Evolutionary conservation across 2,888 invertebrate species (phyloP), one percentile per base, ranked within the genome.

Genomic region (Agriopis marginaria): DNA sequence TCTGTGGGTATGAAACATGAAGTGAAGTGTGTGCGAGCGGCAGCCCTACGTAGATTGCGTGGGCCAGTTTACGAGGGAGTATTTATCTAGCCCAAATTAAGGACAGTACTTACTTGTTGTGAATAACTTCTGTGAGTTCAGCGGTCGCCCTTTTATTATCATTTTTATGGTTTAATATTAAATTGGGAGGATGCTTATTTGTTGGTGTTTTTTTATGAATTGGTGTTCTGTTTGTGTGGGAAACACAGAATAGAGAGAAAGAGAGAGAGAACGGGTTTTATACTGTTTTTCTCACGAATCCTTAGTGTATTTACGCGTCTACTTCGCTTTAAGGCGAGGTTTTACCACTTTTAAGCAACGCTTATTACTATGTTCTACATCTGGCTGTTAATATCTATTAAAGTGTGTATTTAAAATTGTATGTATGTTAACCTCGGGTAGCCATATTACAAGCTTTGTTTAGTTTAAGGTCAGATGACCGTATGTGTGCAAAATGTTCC

Each of bases 21-120:
- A 0, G 17, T 42, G 9, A 42, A 9, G 8, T 42, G 45, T 23
- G 32, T 11, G 51, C 6, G 8, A 51, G 23, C 11, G 67, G 8
- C 72, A 75, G n/a, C 75, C 75, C 75, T 75, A 50, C 3, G 44
- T 39, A 45, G 53, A 66, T 69, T 66, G 67, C 68, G 71, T 70
- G 39, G 61, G 63, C 61, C 56, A 68, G 47, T 70, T 75, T 75
- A 75, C 72, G 74, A 71, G 66, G 14, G 60, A 45, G 5, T 32
- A 32, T 32, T 73, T 71, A 71, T 75, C 55, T 68, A 54, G 65
- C 63, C 61, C 59, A 71, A 73, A 73, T 75, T 70, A 75, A 66
- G 69, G 69, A 54, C 74, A 53, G 45, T 14, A 10, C 10, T 9
- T 23, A 54, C 55, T 59, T 54, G 64, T 56, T 55, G 58, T 47